Evolutionary conservation across 2,113 vertebrate species (phyloP), one percentile per base, ranked within the genome.

Genomic region (Zosterops pallidus): DNA sequence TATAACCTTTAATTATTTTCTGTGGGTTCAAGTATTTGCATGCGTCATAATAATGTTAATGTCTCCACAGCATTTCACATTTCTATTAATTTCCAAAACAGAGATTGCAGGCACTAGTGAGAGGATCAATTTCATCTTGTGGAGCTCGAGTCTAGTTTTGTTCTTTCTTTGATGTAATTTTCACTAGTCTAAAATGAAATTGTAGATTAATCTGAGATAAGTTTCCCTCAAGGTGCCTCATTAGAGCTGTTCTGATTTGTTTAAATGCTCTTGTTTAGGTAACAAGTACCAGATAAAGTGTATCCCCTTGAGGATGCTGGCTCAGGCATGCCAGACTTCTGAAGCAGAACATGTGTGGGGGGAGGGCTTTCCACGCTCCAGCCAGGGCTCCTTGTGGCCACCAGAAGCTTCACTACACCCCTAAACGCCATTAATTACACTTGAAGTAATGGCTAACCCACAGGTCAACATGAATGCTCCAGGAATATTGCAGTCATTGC

Each of bases 261-360:
- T 52, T 50, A 60, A 86, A 44, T 42, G 25, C 7, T 64, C 28
- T 39, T 47, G 12, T 46, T 82, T 25, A 53, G 44, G 28, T 53
- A 14, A 22, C 26, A 67, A 67, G 63, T 16, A 20, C 6, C 3
- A 19, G 47, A 10, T 37, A 14, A 24, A 19, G 4, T 2, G 5
- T 18, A 46, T 21, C 22, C 37, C 37, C 56, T n/a, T 5, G 2
- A 67, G 62, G 46, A 11, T 57, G 52, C 68, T 57, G n/a, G 20
- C 59, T 35, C 42, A 42, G 56, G n/a, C 17, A 22, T 1, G 9
- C 26, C 2, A 3, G 69, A 16, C 52, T 84, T 25, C 77, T 67
- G 41, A 57, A 62, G 20, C 20, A 83, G 47, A n/a, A 52, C 0
- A 0, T 26, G 17, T 41, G 5, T 12, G 15, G 16, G 11, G 4